Conservation (phyloP, 2,888 invertebrate species). For the Patella depressa region DNA sequence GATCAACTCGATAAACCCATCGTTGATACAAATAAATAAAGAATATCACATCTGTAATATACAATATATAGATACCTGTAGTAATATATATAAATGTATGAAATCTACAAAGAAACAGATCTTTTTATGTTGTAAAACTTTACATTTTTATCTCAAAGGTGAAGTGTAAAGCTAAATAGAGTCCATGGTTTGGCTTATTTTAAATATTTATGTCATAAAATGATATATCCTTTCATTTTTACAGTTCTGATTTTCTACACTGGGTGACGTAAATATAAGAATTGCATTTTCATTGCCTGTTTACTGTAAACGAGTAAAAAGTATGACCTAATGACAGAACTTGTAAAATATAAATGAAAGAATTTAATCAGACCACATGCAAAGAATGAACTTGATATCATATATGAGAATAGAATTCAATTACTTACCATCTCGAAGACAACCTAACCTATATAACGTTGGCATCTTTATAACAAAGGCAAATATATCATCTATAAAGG, state of each 20-base stretch:
- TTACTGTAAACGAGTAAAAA: no score
- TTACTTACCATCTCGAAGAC: slow-evolving; percentile 90
- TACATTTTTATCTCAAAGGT: no score
- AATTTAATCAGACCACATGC: not conserved
- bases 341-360: no score
- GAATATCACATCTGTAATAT: slow-evolving; percentile 91
- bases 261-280: no score
- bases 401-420: not conserved
- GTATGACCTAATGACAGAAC: no score
- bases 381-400: not conserved
- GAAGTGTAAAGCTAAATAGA: no score
- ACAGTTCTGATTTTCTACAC: no score
- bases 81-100: not conserved
- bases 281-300: no score
- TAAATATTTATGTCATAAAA: no score
- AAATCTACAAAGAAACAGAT: not conserved
- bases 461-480: slow-evolving; percentile 99
- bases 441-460: slow-evolving; percentile 96
- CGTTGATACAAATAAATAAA: slow-evolving; percentile 98
- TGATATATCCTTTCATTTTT: no score
- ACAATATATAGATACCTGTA: not conserved
- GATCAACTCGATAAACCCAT: slow-evolving; percentile 98
- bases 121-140: no score
- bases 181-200: no score
- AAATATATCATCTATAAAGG: slow-evolving; percentile 99